Conservation (phyloP, 2,113 vertebrate genomes). For the Marmota monax region DNA sequence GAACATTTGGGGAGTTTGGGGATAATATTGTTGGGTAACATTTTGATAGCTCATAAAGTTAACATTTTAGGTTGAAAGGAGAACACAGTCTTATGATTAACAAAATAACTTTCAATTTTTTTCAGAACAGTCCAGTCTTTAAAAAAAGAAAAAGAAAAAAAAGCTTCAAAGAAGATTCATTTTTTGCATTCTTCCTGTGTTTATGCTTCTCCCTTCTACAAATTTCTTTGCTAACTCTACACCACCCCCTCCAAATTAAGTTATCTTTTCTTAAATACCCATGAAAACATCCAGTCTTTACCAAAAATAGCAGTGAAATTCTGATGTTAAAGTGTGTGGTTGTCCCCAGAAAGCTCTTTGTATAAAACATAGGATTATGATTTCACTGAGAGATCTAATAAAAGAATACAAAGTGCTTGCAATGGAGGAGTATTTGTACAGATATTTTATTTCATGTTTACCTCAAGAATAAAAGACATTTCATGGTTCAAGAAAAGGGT, state of each 20-base stretch:
- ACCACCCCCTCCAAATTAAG: not conserved
- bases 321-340: too few relatives aligned
- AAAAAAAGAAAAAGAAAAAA: not conserved
- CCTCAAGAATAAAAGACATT: too few relatives aligned
- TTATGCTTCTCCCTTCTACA: not conserved
- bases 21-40: not conserved
- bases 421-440: too few relatives aligned
- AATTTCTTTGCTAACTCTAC: not conserved
- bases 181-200: not conserved
- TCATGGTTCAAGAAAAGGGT: too few relatives aligned
- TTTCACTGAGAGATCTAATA: too few relatives aligned
- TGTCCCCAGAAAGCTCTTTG: too few relatives aligned
- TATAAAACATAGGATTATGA: too few relatives aligned
- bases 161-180: not conserved
- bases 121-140: conserved; percentile 18
- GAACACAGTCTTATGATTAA: conserved; percentile 15
- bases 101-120: conserved; percentile 5
- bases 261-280: conserved; percentile 39
- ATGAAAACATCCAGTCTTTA: not conserved
- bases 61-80: conserved; percentile 29
- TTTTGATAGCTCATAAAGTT: not conserved
- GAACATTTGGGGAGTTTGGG: not conserved
- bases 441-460: too few relatives aligned
- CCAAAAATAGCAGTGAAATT: too few relatives aligned
- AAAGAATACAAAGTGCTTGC: too few relatives aligned